Percentiles rank a stretch among this genome's conserved stretches.
These are phyloP conservation scores for Sebastes baramenuke DNA, from an alignment of 2,797 vertebrate genomes.

Conservation along the genomic window DNA sequence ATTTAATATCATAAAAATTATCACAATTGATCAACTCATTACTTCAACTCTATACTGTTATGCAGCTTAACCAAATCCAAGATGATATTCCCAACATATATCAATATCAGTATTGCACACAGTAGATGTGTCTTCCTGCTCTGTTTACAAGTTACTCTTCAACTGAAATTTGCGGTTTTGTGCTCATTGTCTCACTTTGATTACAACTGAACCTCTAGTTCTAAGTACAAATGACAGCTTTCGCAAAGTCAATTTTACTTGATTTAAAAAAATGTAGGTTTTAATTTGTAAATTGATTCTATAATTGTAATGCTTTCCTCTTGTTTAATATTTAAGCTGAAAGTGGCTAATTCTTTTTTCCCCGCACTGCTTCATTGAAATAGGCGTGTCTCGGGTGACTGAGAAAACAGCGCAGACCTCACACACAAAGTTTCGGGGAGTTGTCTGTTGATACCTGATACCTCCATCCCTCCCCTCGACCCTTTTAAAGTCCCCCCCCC, in stretches of 20 bases:
- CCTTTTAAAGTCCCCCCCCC: conserved; percentile 58
- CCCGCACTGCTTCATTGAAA: conserved; percentile 38
- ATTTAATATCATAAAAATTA: background rate
- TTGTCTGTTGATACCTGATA: conserved; percentile 74
- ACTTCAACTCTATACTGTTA: background rate
- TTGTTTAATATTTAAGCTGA: conserved; percentile 32
- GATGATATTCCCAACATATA: background rate
- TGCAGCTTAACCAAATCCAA: background rate
- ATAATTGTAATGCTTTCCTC: background rate
- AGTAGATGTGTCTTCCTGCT: background rate
- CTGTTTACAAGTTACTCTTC: background rate
- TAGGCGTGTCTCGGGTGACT: conserved; percentile 59
- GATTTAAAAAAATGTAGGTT: background rate
- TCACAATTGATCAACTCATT: background rate
- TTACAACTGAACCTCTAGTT: background rate
- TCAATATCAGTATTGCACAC: background rate
- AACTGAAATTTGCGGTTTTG: background rate
- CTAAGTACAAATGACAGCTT: background rate
- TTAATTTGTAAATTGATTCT: background rate
- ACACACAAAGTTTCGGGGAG: conserved; percentile 74
- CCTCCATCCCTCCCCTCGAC: conserved; percentile 44
- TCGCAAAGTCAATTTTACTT: background rate
- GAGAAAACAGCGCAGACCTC: conserved; percentile 59
- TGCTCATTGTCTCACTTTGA: background rate
- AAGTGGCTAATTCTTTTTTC: conserved; percentile 52